Percentiles rank a stretch among this genome's conserved stretches.
These are phyloP conservation scores for Brachionus sp. DNA, from an alignment of 1,140 invertebrate genomes.

Conservation along the genomic window DNA sequence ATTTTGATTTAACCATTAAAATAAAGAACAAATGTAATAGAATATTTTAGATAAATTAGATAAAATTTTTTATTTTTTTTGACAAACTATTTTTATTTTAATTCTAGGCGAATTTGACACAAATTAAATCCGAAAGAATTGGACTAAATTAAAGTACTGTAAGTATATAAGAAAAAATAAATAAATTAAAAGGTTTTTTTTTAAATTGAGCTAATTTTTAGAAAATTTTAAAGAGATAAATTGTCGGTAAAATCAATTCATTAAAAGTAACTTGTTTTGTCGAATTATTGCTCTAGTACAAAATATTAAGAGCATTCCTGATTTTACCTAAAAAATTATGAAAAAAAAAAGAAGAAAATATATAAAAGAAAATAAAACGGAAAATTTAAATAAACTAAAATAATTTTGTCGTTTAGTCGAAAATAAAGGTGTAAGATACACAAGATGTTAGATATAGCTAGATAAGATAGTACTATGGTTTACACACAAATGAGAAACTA, in stretches of 20 bases:
- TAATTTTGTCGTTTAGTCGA: neutral
- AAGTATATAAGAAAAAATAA: neutral
- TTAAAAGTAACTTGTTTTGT: neutral
- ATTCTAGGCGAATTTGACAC: neutral
- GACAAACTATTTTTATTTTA: neutral
- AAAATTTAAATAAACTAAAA: neutral
- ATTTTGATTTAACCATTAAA: neutral
- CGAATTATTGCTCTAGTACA: neutral
- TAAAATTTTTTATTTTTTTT: neutral
- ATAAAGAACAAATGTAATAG: neutral
- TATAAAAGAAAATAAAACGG: slow-evolving; percentile 2
- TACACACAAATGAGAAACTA: neutral
- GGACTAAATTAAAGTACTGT: neutral
- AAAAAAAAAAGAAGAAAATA: neutral
- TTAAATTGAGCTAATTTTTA: neutral
- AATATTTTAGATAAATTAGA: neutral
- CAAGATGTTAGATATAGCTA: neutral
- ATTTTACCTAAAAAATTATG: neutral
- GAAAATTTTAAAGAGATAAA: neutral
- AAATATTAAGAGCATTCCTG: neutral
- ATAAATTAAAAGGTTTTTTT: neutral
- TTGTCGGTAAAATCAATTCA: neutral
- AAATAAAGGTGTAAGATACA: neutral
- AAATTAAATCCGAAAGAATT: neutral
- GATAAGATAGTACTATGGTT: neutral